Evolutionary conservation across 1,140 invertebrate species (phyloP), one percentile per base, ranked within the genome.

Genomic region (Drosophila baimaii): DNA sequence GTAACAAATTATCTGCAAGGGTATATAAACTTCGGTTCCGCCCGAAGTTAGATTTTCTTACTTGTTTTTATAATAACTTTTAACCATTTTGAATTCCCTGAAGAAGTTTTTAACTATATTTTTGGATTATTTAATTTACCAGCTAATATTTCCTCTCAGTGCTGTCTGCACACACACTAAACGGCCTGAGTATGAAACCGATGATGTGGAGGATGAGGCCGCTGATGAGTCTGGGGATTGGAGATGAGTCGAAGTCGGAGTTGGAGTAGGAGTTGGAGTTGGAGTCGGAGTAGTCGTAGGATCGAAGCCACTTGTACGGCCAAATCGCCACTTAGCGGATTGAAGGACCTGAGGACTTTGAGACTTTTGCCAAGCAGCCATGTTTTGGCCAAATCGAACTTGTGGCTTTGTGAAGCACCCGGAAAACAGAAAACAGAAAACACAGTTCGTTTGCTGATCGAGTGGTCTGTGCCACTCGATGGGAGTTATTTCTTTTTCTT

Each of bases 401-500:
- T 68, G 39, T 33, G 41, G 57, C 25, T 35, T n/a, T n/a, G n/a
- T 75, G 57, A 81, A 90, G 75, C 77, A 88, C 79, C 73, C 88
- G 82, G 79, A 81, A 90, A 83, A 79, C 59, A 63, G 52, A 80
- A 56, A 44, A 49, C 41, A 44, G 39, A 55, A 9, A 44, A 29
- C 33, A 37, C 51, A 70, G 17, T 31, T 25, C 39, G 65, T 4
- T n/a, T 41, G 41, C 10, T 49, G 68, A 71, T 72, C 66, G 66
- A 72, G 69, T 72, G 69, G 69, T 71, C 66, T 72, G 66, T 27
- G n/a, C 61, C 65, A 69, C 65, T 69, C 46, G 25, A 27, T 54
- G 25, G 17, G 25, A 41, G 59, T 63, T 27, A n/a, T n/a, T n/a
- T n/a, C n/a, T 27, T 27, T 27, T 27, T 27, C 8, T 4, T 27